A percentile compares a stretch with the other conserved stretches of the same genome.
Evolutionary conservation across 53 echinoderm and acorn worm genomes (phyloP).

Genomic region (Paelopatides confundens): DNA sequence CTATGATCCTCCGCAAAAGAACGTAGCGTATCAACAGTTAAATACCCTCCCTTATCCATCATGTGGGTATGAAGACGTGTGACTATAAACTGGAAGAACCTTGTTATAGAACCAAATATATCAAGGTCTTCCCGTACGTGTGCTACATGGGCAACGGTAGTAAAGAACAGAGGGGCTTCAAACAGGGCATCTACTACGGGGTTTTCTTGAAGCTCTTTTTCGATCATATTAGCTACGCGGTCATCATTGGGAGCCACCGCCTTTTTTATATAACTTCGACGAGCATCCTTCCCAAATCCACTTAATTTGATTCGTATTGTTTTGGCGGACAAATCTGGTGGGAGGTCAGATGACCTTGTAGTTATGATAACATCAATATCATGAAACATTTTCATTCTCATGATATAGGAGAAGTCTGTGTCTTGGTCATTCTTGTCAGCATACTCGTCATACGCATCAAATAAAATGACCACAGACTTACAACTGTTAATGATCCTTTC

Average conservation of each 20-base stretch:
- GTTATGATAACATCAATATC: neutral
- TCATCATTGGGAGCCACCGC: neutral
- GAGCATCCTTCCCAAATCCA: neutral
- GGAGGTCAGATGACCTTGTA: neutral
- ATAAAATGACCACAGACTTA: neutral
- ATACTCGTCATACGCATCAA: conserved; percentile 14
- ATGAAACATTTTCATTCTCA: neutral
- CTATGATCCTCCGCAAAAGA: too few relatives aligned
- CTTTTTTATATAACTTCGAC: too few relatives aligned
- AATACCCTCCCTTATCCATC: too few relatives aligned
- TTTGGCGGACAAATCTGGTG: neutral
- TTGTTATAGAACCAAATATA: neutral
- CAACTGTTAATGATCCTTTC: neutral
- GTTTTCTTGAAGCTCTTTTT: neutral
- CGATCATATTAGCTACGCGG: neutral
- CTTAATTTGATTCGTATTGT: neutral
- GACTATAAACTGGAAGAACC: neutral
- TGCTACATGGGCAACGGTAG: neutral
- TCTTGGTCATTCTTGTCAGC: neutral
- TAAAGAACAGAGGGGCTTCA: neutral
- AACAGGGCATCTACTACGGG: neutral
- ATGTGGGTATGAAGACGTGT: too few relatives aligned
- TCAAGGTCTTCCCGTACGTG: neutral
- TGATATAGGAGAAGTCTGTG: neutral
- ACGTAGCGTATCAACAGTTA: too few relatives aligned